Evolutionary conservation across 2,113 vertebrate species (phyloP).

Genomic region (Acrocephalus arundinaceus): DNA sequence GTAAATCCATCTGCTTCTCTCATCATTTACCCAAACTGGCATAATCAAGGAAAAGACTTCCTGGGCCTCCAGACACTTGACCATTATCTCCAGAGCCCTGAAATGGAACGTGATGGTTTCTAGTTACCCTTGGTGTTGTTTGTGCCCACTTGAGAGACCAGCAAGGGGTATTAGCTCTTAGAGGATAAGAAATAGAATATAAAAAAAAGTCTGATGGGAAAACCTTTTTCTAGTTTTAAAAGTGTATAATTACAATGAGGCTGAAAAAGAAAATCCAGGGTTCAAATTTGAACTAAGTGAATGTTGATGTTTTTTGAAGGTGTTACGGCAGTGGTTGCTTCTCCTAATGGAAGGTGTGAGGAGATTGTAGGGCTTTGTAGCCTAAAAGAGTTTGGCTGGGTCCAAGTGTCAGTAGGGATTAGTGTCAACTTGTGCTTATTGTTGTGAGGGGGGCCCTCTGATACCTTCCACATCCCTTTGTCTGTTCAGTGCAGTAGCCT

Average conservation of each 20-base stretch:
- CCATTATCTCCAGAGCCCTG: background rate
- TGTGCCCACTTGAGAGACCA: background rate
- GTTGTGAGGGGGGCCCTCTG: background rate
- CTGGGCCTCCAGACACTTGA: background rate
- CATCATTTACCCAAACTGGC: background rate
- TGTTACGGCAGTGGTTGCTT: background rate
- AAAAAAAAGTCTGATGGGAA: background rate
- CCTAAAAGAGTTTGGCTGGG: background rate
- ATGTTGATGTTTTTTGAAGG: background rate
- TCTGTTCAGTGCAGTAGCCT: background rate
- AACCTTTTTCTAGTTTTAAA: background rate
- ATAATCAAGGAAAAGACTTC: background rate
- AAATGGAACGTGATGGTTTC: background rate
- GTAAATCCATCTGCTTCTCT: background rate
- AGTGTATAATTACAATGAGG: background rate
- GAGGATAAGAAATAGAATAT: background rate
- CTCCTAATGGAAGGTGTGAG: background rate
- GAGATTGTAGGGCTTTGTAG: background rate
- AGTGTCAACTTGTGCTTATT: background rate
- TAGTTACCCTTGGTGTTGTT: background rate
- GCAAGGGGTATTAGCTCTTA: background rate
- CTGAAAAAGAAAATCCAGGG: background rate
- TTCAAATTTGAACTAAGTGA: background rate
- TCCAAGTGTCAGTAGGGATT: background rate
- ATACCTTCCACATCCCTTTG: background rate